Base-by-base conservation (phyloP, 2,888 invertebrate species). In the Unio pictorum region DNA sequence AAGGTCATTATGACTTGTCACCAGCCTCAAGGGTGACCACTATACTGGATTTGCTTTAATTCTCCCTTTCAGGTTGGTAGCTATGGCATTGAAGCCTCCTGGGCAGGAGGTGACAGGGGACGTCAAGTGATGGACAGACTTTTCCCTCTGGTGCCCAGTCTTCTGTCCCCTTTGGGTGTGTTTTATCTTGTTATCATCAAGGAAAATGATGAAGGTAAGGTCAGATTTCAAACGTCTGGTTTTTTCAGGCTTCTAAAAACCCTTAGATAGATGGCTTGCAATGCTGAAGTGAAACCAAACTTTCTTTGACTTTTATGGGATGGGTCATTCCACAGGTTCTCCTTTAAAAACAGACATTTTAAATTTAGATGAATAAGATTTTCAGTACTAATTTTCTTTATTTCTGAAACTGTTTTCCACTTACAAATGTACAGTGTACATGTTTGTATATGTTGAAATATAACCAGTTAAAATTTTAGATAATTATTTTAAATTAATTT, bases 151-250 rank as follows among this genome's bases (percentile, higher is more conserved):
- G 92, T 97, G 87, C 92, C 94, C 79, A 89, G 92, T 78, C 92
- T 96, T 73, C 91, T 99, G 72, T 93, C 95, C n/a, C 85, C 91
- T 0, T 87, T 91, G 65, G 98, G 98, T 23, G 91, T 94, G 4
- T 95, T 97, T 90, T 99, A 98, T 90, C 91, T 99, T 79, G 92
- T 99, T 64, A 92, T 95, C 45, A 93, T 98, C 74, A 94, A 95
- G 90, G 96, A 97, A 89, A 99, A 99, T 92, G 93, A 95, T 89
- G 76, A 77, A 81, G 86, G 88, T 81, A 80, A 82, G 65, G 65
- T 26, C 28, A 20, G 93, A 45, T 45, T 45, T 15, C 2, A 45
- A 45, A 45, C 11, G 15, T 96, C 66, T 91, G 93, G 67, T 82
- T 91, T 34, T 15, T 54, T 30, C 28, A 23, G 8, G n/a, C 55